Base-by-base conservation (phyloP, 2,888 invertebrate species). In the Sialis fuliginosa region DNA sequence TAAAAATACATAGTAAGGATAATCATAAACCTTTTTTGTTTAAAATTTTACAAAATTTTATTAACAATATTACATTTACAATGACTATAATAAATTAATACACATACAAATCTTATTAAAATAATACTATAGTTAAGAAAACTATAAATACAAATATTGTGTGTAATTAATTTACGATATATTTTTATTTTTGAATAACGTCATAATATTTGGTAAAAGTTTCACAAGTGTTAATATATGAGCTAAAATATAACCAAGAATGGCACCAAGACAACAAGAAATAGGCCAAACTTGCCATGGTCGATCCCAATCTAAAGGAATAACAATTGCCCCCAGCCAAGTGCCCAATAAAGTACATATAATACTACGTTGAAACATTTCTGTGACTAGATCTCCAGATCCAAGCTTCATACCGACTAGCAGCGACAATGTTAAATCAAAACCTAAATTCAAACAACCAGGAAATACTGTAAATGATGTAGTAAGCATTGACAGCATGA, bases 281-380 rank as follows among this genome's bases (percentile, higher is more conserved):
- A 81, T 75, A 0, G 83, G 83, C 82, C 83, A 83, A 49, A 66
- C 75, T 68, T 91, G 91, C 88, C 90, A 92, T 0, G 85, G 82
- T 43, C 80, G 72, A 62, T 90, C 85, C 92, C 92, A 92, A 61
- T 92, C 92, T 33, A 92, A 66, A 1, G 92, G 91, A 52, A 92
- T 85, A 1, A 85, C 81, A 48, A 84, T 72, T 4, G 88, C 86
- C 6, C 90, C 88, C 2, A 85, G 57, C 89, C 90, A 91, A 5
- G 86, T 77, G 4, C 90, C 90, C 33, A 83, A 62, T 8, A 87
- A 59, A 0, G 79, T 75, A 47, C 72, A 57, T 48, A 73, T 57
- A 5, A 76, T 67, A 54, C 72, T 74, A 39, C 69, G 67, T 47
- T 76, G 69, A 43, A 78, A 63, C 65, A 77, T 73, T 44, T 73